Evolutionary conservation across 2,888 invertebrate genomes (phyloP).

Genomic region (Heliconius ismenius): DNA sequence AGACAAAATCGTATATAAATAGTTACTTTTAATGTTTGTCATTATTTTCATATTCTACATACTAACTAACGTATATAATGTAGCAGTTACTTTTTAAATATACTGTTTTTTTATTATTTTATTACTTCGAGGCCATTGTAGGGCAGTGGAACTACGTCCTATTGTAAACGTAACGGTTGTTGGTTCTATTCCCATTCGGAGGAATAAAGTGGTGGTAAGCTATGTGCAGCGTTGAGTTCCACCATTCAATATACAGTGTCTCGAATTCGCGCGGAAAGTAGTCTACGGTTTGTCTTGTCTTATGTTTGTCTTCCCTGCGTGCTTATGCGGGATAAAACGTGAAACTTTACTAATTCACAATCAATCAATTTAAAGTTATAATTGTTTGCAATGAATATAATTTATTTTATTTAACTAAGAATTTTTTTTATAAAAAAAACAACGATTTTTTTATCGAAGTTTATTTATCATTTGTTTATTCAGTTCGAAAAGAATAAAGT

Average conservation of each 20-base stretch:
- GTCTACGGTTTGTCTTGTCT: no score
- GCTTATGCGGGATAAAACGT: no score
- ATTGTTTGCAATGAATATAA: neutral
- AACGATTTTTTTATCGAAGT: neutral
- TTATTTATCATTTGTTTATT: slow-evolving; percentile 12
- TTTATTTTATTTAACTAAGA: neutral
- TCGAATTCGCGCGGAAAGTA: no score
- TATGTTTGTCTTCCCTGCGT: no score
- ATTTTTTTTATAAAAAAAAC: neutral
- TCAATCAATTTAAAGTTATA: neutral
- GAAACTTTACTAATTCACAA: no score
- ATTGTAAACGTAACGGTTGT: neutral
- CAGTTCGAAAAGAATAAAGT: neutral
- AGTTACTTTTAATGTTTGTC: neutral
- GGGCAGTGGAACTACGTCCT: no score
- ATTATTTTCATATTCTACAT: no score
- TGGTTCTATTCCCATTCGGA: neutral
- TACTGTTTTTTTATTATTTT: neutral
- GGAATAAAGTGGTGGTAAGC: neutral
- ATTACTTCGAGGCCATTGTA: neutral
- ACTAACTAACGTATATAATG: no score
- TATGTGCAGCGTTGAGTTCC: neutral
- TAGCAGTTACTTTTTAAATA: no score
- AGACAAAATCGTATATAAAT: neutral
- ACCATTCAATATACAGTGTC: neutral